These are phyloP conservation scores for Pelecanus crispus DNA, from an alignment of 2,113 vertebrate species.

Conservation along the genomic window DNA sequence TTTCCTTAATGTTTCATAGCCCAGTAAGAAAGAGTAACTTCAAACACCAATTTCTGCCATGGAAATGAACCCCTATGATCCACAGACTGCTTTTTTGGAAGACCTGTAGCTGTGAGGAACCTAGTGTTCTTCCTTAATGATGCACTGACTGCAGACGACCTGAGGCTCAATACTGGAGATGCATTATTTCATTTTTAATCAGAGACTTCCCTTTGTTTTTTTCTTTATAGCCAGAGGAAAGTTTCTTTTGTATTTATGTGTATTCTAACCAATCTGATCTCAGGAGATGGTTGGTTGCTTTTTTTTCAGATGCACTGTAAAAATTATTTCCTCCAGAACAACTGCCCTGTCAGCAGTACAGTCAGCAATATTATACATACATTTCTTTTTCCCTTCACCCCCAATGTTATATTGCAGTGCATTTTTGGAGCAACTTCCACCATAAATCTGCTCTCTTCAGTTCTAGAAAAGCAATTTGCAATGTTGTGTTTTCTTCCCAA, in stretches of 20 bases:
- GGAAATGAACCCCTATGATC: neutral
- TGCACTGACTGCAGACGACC: neutral
- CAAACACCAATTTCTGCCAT: neutral
- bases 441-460: slow-evolving; percentile 30
- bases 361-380: slow-evolving; percentile 28
- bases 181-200: neutral
- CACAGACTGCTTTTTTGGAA: neutral
- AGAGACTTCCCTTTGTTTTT: neutral
- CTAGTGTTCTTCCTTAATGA: neutral
- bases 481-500: slow-evolving; percentile 11
- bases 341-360: slow-evolving; percentile 37
- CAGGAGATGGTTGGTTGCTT: neutral
- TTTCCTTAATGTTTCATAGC: neutral
- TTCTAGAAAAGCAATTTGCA: slow-evolving; percentile 46
- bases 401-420: neutral
- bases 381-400: neutral
- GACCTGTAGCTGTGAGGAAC: neutral
- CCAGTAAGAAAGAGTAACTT: neutral
- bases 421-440: slow-evolving; percentile 26
- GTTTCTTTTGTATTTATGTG: neutral
- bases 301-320: neutral
- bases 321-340: slow-evolving; percentile 30
- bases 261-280: neutral
- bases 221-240: neutral
- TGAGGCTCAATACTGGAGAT: neutral